phyloP scores from a whole-genome alignment of 1,140 invertebrate species.

The Druon quercuslanigerum region DNA sequence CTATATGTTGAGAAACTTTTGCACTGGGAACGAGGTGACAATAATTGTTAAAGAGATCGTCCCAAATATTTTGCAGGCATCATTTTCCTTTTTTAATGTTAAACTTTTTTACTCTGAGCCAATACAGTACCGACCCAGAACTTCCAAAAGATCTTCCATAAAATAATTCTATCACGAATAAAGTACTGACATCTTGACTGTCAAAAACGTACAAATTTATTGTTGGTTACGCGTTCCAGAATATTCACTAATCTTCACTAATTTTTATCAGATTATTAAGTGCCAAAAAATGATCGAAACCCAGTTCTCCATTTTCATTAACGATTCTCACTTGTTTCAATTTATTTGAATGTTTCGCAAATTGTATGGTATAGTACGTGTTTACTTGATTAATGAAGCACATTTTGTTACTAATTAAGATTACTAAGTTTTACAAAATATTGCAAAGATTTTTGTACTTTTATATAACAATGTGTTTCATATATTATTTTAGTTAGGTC shows the following conservation, averaged over 20 bases:
- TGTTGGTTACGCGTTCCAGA: neutral
- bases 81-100: neutral
- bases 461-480: no score
- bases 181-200: neutral
- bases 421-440: no score
- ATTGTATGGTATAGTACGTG: no score
- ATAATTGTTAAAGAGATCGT: slow-evolving; percentile 15
- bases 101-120: neutral
- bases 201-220: neutral
- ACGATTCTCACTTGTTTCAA: no score
- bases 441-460: no score
- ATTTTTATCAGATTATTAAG: neutral
- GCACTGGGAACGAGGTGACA: neutral
- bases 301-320: neutral
- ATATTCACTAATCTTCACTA: neutral
- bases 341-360: no score
- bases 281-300: neutral
- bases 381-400: no score
- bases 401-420: no score
- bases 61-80: neutral
- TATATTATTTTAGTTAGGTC: no score
- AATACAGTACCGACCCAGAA: neutral
- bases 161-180: neutral
- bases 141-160: neutral
- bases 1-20: neutral